phyloP scores from a whole-genome alignment of 2,113 vertebrate genomes.

The Ictidomys tridecemlineatus region DNA sequence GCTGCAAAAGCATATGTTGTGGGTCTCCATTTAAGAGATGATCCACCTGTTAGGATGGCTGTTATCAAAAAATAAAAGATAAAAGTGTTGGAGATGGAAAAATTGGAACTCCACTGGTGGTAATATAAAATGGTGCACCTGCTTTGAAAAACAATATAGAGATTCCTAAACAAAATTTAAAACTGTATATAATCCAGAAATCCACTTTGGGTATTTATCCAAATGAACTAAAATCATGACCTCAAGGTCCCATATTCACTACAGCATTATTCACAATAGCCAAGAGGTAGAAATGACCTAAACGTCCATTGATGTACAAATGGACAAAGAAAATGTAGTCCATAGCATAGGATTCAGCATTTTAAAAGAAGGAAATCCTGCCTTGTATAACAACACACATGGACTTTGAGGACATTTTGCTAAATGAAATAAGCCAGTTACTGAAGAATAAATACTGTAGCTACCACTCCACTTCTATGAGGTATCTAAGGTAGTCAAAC shows the following conservation, averaged over 20 bases:
- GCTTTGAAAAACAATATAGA: not conserved
- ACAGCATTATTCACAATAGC: too few relatives aligned
- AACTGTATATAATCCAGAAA: not conserved
- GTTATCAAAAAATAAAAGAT: not conserved
- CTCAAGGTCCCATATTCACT: too few relatives aligned
- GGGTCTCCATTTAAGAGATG: not conserved
- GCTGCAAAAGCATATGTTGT: not conserved
- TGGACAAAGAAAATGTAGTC: not conserved
- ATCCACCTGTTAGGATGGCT: not conserved
- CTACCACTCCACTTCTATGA: not conserved
- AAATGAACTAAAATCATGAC: not conserved
- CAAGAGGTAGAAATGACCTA: not conserved
- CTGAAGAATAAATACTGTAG: not conserved
- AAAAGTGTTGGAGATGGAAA: not conserved
- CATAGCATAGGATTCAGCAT: too few relatives aligned
- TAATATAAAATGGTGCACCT: fast-evolving
- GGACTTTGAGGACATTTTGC: not conserved
- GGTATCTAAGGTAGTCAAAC: too few relatives aligned
- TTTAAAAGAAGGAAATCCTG: not conserved
- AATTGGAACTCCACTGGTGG: not conserved
- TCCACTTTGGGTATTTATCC: not conserved
- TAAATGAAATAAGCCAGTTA: not conserved
- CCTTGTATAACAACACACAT: not conserved
- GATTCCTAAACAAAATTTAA: not conserved
- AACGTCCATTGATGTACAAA: not conserved